Evolutionary conservation across 1,140 invertebrate species (phyloP).

Genomic region (Polypedilum vanderplanki): DNA sequence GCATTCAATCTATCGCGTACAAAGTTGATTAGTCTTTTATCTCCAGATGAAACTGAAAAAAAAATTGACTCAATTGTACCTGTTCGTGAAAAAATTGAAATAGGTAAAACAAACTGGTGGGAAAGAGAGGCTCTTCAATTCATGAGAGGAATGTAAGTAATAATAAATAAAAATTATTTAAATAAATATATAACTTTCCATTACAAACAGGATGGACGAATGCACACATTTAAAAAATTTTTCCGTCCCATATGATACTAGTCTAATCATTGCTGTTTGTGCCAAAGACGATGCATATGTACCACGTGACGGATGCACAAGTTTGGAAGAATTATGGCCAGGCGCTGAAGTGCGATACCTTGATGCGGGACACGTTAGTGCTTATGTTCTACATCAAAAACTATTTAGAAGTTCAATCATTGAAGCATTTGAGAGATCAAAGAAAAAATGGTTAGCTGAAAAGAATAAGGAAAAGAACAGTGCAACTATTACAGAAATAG

Average conservation of each 20-base stretch:
- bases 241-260: conserved; percentile 73
- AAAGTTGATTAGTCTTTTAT: conserved; percentile 40
- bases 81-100: conserved; percentile 35
- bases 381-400: conserved; percentile 80
- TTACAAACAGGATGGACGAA: too few relatives aligned
- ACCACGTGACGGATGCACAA: conserved; percentile 71
- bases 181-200: too few relatives aligned
- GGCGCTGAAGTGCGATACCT: conserved; percentile 81
- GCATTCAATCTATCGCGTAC: conserved; percentile 33
- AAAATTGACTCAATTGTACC: conserved; percentile 28
- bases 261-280: conserved; percentile 76
- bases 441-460: conserved; percentile 41
- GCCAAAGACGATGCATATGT: conserved; percentile 90
- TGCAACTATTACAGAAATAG: too few relatives aligned
- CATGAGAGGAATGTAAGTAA: conserved; percentile 73
- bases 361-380: conserved; percentile 82
- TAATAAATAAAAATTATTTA: too few relatives aligned
- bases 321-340: conserved; percentile 85
- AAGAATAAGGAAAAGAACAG: too few relatives aligned
- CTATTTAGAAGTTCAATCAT: conserved; percentile 70
- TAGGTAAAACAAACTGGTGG: conserved; percentile 51
- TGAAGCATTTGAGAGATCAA: conserved; percentile 56
- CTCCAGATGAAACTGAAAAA: conserved; percentile 33
- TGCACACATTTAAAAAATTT: conserved; percentile 96
- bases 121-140: conserved; percentile 79